Evolutionary conservation across 2,113 vertebrate species (phyloP), one percentile per base, ranked within the genome.

Genomic region (Periophthalmus modestus): DNA sequence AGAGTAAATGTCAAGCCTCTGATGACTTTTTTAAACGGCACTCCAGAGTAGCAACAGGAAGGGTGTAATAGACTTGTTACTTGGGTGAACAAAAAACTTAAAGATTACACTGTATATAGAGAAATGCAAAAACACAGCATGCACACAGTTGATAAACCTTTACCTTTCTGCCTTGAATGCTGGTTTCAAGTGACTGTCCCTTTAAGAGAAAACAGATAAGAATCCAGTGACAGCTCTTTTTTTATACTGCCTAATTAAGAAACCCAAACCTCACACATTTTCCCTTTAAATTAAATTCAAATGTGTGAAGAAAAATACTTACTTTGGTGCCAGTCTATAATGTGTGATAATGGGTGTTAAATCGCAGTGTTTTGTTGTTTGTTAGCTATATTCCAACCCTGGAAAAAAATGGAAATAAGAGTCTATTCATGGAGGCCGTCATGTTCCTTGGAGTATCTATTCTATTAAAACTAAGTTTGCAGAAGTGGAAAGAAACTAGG

Each of bases 121-220:
- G 39, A 43, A 43, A 28, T 28, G 28, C 2, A 47, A 47, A 18
- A 50, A 50, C 48, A 50, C 47, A 48, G 13, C 2, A 15, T 48
- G 47, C 47, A 50, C 3, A 50, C 48, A 11, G 10, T 47, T 13
- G 46, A 47, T 85, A 69, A 54, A 70, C 19, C 54, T 13, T 58
- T 24, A 57, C 21, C 23, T 58, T 23, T 52, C 5, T 15, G 23
- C 14, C 57, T 14, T 23, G 57, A 24, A 57, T 23, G 21, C 10
- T 55, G 52, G 52, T 59, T 59, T 59, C 12, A 6, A 24, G 23
- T 21, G 21, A 24, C 21, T 21, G 57, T 28, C 3, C 23, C 57
- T 59, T 14, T 59, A 59, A 59, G 13, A 59, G 57, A 15, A 57
- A 21, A 23, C n/a, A 57, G 54, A 57, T 23, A 23, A 21, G 54